Conservation (phyloP, 2,888 invertebrate species). For the Conomelus anceps region DNA sequence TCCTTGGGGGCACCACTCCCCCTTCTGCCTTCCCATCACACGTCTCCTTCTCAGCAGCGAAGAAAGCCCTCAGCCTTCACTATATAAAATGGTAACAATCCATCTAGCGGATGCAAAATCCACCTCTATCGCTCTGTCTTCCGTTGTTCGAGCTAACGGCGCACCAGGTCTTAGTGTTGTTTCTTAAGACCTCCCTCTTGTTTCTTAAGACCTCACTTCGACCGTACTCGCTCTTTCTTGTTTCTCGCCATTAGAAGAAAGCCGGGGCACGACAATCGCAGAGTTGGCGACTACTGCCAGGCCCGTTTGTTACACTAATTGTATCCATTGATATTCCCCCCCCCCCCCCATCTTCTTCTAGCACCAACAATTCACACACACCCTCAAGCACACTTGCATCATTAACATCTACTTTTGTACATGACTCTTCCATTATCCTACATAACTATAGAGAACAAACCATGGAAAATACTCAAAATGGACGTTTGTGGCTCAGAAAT, state of each 20-base stretch:
- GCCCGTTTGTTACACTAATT: not conserved
- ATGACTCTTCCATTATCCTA: not conserved
- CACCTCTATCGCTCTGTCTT: conserved; percentile 14
- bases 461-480: not conserved
- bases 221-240: not conserved
- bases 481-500: too few species aligned
- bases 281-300: not conserved
- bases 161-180: not conserved
- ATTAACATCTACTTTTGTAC: not conserved
- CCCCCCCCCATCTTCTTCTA: not conserved
- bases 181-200: not conserved
- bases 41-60: conserved; percentile 18
- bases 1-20: not conserved
- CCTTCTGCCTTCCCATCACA: conserved; percentile 3
- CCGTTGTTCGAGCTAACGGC: not conserved
- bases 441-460: not conserved
- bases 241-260: not conserved
- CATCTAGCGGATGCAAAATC: conserved; percentile 23
- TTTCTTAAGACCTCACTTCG: not conserved
- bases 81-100: conserved; percentile 28
- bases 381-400: not conserved
- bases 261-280: not conserved
- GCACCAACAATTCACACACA: not conserved
- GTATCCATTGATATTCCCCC: not conserved
- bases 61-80: conserved; percentile 23